Conservation (phyloP, 2,797 vertebrate species). For the Avahi laniger region DNA sequence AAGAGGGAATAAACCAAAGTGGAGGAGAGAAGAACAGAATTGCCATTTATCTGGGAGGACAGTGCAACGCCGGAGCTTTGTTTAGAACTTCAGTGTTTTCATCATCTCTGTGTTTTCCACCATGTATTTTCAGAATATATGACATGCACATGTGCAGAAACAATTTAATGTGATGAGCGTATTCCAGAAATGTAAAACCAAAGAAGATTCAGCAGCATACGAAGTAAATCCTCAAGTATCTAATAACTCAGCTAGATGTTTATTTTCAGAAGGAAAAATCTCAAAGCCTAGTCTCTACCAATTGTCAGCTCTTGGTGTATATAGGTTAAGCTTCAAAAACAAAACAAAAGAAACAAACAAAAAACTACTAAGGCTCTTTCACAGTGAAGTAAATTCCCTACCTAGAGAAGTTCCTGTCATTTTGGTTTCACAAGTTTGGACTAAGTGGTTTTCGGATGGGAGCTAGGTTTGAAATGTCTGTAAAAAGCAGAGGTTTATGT, state of each 20-base stretch:
- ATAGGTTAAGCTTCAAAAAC: conserved; percentile 69
- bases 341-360: background rate
- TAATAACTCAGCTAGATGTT: conserved; percentile 10
- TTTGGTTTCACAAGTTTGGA: conserved; percentile 76
- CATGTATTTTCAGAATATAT: background rate
- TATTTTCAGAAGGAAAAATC: background rate
- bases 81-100: background rate
- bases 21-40: background rate
- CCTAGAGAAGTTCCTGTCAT: background rate
- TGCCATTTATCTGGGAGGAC: background rate
- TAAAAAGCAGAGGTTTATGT: conserved; percentile 73
- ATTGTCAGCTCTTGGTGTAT: conserved; percentile 69
- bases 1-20: background rate
- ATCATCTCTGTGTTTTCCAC: background rate
- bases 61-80: background rate
- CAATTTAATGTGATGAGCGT: background rate
- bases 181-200: background rate
- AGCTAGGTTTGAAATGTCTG: conserved; percentile 52
- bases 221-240: background rate
- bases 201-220: background rate
- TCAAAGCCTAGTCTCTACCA: conserved; percentile 48
- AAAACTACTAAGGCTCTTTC: conserved; percentile 73
- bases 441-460: conserved; percentile 71
- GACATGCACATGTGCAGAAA: background rate
- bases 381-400: conserved; percentile 63